Evolutionary conservation across 2,797 vertebrate species (phyloP), one percentile per base, ranked within the genome.

Genomic region (Linurgus olivaceus): DNA sequence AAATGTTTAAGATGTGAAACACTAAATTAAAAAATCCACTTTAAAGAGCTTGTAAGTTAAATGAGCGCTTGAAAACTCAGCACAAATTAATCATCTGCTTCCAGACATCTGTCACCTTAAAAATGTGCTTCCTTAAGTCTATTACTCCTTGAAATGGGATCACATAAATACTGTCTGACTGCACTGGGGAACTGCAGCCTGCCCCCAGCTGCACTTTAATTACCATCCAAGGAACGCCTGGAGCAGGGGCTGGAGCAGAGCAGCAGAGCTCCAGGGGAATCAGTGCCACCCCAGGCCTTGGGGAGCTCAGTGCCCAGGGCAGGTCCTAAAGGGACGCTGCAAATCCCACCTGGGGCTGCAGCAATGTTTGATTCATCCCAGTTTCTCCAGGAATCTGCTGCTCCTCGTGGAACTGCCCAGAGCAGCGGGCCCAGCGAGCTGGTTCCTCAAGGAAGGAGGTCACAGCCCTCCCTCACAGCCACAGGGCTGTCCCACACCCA

Each of bases 81-180:
- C 51, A 51, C 14, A 21, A 95, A 91, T 94, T 93, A 92, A 95
- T 90, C 42, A 84, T 61, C 77, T 75, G 31, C 62, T 88, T 81
- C 73, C 76, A 92, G 74, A 88, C 88, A 90, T 94, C 88, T 84
- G 80, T 25, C 25, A 44, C 31, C 63, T 85, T 73, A 40, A 68
- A 74, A 65, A 47, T 6, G 57, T n/a, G 21, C 44, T 84, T 68
- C 42, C 51, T 77, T 74, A 45, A 71, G 67, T 70, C 88, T 84
- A 59, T 75, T 57, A 61, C 37, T 77, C 33, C 83, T 81, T 77
- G 40, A 50, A 65, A 84, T 9, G 16, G 77, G 67, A 91, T 89
- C 54, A 17, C 80, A 58, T 6, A 47, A 86, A 70, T 20, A 6
- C 35, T 19, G 40, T 11, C 68, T 81, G 75, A 14, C 35, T 86